Evolutionary conservation across 1,140 invertebrate genomes (phyloP).

Genomic region (Nebria ingens): DNA sequence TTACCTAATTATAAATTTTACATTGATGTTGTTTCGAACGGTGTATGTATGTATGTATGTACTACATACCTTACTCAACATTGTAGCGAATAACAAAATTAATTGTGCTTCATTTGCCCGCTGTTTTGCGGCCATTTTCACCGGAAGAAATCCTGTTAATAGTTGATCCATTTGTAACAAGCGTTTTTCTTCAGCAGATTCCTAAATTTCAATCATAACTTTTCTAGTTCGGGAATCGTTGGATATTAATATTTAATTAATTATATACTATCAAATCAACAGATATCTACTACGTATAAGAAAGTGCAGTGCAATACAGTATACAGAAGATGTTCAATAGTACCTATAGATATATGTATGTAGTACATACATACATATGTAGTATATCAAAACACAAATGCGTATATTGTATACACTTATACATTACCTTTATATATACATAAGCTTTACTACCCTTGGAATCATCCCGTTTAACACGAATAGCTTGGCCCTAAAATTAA

Average conservation of each 20-base stretch:
- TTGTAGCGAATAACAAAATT: conserved; percentile 36
- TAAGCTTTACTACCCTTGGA: conserved; percentile 33
- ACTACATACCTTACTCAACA: conserved; percentile 35
- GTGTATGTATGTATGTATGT: too few species aligned
- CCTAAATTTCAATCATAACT: conserved; percentile 22
- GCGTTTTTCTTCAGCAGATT: conserved; percentile 32
- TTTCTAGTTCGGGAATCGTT: background rate
- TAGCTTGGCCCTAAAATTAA: background rate
- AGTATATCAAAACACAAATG: conserved; percentile 4
- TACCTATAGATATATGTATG: too few species aligned
- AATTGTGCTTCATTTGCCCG: conserved; percentile 34
- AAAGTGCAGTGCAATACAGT: too few species aligned
- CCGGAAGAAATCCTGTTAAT: conserved; percentile 34
- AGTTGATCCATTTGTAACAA: conserved; percentile 33
- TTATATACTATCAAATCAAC: too few species aligned
- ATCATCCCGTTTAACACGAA: background rate
- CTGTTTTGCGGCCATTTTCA: conserved; percentile 31
- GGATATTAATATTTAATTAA: too few species aligned
- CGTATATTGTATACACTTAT: conserved; percentile 29
- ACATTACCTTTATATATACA: conserved; percentile 32
- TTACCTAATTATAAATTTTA: too few species aligned
- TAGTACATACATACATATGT: too few species aligned
- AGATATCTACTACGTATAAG: too few species aligned
- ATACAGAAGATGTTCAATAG: too few species aligned
- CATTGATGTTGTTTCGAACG: too few species aligned